Evolutionary conservation across 1,140 invertebrate species (phyloP), one percentile per base, ranked within the genome.

Genomic region (Carposina sasakii): DNA sequence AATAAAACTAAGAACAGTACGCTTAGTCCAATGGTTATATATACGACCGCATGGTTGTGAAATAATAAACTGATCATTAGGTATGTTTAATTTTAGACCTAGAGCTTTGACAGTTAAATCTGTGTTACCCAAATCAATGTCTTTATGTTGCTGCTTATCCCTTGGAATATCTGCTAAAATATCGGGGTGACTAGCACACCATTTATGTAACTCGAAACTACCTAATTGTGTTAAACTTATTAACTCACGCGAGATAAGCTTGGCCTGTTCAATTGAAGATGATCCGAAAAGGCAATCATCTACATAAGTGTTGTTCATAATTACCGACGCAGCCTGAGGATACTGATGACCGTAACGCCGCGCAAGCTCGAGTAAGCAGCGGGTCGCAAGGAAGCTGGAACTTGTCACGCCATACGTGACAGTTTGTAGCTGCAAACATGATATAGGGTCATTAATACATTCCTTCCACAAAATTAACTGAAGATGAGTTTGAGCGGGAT

Each of bases 321-420:
- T 39, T 36, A 41, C 45, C 12, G 16, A 17, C 26, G 30, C 43
- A 19, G 51, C 44, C 2, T 44, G 26, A 30, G 40, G 28, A 20
- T 3, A 41, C 9, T 40, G 40, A 5, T 16, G 16, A 21, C 26
- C 17, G n/a, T 22, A 48, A 20, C 26, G 31, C 9, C 17, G 52
- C 2, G 42, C 33, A 6, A n/a, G 16, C 0, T 48, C 50, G 6
- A 47, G 56, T 47, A 31, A 57, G 55, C 12, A 42, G 17, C 50
- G 54, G 58, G 48, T 65, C 47, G 19, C 31, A 31, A 5, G 46
- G 47, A 17, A 60, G 33, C 21, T 47, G 39, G n/a, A 58, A 34
- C 47, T 54, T 33, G 41, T 51, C 2, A 60, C n/a, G 2, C 63
- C 63, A 50, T 62, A 65, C 1, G 59, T 65, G 1, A 65, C 56